Evolutionary conservation across 2,888 invertebrate species (phyloP).

Genomic region (Chironomus riparius): DNA sequence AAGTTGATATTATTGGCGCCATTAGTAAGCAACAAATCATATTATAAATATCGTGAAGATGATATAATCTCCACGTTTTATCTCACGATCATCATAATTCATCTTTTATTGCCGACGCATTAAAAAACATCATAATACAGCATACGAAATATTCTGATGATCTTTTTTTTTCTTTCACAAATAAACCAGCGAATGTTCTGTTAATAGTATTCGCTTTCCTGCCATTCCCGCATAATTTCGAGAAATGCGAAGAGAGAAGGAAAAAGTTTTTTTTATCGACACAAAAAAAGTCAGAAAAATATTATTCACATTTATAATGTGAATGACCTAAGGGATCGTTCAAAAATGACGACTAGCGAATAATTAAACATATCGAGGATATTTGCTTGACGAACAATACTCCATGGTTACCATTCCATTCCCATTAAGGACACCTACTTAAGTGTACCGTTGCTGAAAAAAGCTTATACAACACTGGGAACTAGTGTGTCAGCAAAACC

Average conservation of each 20-base stretch:
- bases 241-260: too few species aligned
- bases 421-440: too few species aligned
- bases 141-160: too few species aligned
- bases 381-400: too few species aligned
- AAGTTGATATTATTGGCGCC: background rate
- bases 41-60: background rate
- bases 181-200: background rate
- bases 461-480: too few species aligned
- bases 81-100: slow-evolving; percentile 5
- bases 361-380: too few species aligned
- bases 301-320: background rate
- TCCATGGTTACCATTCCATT: too few species aligned
- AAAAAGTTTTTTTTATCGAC: too few species aligned
- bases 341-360: background rate
- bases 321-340: background rate
- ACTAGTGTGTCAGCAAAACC: too few species aligned
- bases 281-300: too few species aligned
- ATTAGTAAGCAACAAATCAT: background rate
- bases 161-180: background rate
- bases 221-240: background rate
- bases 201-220: background rate
- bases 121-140: background rate
- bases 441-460: too few species aligned
- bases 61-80: slow-evolving; percentile 5
- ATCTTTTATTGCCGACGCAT: background rate